Evolutionary conservation across 2,113 vertebrate species (phyloP).

Genomic region (Amazona guildingii): DNA sequence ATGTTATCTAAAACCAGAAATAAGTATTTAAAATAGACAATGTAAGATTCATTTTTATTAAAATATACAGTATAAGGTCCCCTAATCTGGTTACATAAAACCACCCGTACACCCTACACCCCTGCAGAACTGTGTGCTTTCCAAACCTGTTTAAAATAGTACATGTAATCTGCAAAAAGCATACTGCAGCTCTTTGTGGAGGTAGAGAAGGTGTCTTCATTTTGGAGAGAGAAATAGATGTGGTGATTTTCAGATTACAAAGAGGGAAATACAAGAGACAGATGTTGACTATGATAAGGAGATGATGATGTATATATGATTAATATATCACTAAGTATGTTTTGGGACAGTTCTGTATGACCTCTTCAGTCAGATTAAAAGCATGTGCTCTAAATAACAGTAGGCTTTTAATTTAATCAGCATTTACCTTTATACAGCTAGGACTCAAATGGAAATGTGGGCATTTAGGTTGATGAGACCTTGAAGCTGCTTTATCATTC

Average conservation of each 20-base stretch:
- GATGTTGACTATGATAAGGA: conserved; percentile 46
- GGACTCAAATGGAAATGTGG: conserved; percentile 26
- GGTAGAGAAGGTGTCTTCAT: not conserved
- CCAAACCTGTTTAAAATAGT: not conserved
- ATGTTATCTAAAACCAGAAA: not conserved
- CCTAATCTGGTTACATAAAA: conserved; percentile 19
- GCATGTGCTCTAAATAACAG: conserved; percentile 51
- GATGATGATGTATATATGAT: conserved; percentile 54
- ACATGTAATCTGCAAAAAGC: not conserved
- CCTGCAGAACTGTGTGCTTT: not conserved
- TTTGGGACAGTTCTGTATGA: conserved; percentile 17
- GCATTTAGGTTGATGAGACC: conserved; percentile 35
- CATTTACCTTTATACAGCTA: conserved; percentile 36
- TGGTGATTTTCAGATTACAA: not conserved
- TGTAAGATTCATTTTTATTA: conserved; percentile 12
- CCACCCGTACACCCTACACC: too few species aligned
- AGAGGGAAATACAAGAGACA: conserved; percentile 11
- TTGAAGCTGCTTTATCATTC: conserved; percentile 32
- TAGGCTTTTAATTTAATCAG: conserved; percentile 66
- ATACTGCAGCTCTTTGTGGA: not conserved
- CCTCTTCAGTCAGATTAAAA: conserved; percentile 58
- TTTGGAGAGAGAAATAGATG: not conserved
- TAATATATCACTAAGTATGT: conserved; percentile 30
- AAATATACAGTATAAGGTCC: not conserved
- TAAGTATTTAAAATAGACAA: not conserved